Evolutionary conservation across 2,797 vertebrate genomes (phyloP), one percentile per base, ranked within the genome.

Genomic region (Onychomys leucogaster): DNA sequence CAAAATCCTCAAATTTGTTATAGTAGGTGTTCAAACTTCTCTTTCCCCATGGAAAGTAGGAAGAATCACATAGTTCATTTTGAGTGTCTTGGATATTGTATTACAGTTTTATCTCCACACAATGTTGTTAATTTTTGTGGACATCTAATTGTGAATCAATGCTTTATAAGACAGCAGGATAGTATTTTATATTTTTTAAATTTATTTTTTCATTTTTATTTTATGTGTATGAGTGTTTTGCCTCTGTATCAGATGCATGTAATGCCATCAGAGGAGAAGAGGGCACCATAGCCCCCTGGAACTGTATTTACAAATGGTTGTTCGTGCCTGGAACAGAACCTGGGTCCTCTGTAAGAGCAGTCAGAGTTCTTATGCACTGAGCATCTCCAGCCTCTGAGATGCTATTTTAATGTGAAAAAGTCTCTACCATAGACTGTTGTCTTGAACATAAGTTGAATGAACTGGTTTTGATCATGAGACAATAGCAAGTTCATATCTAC

Each of bases 381-480:
- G 61, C 43, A 25, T 16, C 43, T 69, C 63, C 32, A 52, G 83
- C 34, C 46, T 32, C 83, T 1, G 2, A 69, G 83, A 37, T 32
- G 46, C 19, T n/a, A 17, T n/a, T 37, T 75, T 88, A 61, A 41
- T n/a, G 59, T 61, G 61, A 61, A 94, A 95, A 92, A 21, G 25
- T 63, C n/a, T 90, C 80, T 52, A 83, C 83, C 91, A 43, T 83
- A 61, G 80, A 84, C 17, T 43, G 55, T 67, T 90, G 77, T 88
- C 52, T 93, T 87, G 84, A 91, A 43, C 86, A 41, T 21, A 49
- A 90, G 82, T 89, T 61, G 12, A 93, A 41, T 25, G 23, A 88
- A 73, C 6, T 89, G 21, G 12, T 7, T 87, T 96, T 63, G 85
- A 49, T 14, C 2, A n/a, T n/a, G 9, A 93, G 10, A 75, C 84